A percentile compares a stretch with the other conserved stretches of the same genome.
These are phyloP conservation scores for Chloromyia formosa DNA, from an alignment of 2,888 invertebrate genomes.

Conservation along the genomic window DNA sequence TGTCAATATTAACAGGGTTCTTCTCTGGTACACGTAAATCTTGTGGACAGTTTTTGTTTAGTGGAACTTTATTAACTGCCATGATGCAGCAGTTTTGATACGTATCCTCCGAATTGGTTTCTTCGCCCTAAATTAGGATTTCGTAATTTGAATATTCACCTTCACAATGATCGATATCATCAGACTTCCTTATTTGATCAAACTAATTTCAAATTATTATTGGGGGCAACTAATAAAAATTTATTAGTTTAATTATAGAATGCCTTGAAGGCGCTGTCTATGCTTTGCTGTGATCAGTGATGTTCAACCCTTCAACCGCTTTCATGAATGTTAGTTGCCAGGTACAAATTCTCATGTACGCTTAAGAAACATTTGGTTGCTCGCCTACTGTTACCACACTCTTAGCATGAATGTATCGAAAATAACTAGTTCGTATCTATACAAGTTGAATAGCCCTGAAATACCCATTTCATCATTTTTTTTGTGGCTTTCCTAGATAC, in stretches of 20 bases:
- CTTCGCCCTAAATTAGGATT: not conserved
- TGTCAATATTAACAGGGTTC: conserved; percentile 18
- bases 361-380: no score
- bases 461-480: not conserved
- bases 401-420: no score
- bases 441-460: not conserved
- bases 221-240: conserved; percentile 37
- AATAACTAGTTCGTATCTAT: no score
- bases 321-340: no score
- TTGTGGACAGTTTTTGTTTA: conserved; percentile 26
- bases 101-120: not conserved
- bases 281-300: no score
- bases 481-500: conserved; percentile 12
- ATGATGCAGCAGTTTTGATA: conserved; percentile 19
- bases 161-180: not conserved
- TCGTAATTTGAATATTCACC: conserved; percentile 30
- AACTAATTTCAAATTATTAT: conserved; percentile 25
- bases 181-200: conserved; percentile 17
- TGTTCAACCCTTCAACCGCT: no score
- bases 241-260: conserved; percentile 23
- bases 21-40: not conserved
- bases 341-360: no score
- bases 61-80: conserved; percentile 34
- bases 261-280: not conserved
- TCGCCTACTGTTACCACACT: no score